phyloP scores from a whole-genome alignment of 2,888 invertebrate genomes.

The Sarcophaga variegata region DNA sequence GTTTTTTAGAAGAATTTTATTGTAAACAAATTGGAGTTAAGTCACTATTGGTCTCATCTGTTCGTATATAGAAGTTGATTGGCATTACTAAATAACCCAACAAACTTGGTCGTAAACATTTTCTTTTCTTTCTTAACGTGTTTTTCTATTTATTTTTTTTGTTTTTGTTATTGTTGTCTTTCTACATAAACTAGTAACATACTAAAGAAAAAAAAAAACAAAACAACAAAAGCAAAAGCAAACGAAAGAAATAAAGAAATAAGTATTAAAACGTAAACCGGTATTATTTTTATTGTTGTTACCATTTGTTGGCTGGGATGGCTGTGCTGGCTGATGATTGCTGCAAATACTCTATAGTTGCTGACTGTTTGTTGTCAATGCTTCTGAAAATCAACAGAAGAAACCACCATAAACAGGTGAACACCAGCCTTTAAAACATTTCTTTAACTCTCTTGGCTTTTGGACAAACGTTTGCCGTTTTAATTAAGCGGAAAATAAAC shows the following conservation, averaged over 20 bases:
- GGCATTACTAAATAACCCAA: constrained; percentile 27
- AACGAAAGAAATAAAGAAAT: neutral
- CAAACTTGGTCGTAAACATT: constrained; percentile 40
- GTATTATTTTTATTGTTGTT: neutral
- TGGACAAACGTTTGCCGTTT: constrained; percentile 10
- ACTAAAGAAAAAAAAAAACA: neutral
- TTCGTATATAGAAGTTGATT: neutral
- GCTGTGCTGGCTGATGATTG: constrained; percentile 1
- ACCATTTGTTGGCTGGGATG: neutral
- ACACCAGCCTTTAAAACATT: constrained; percentile 47
- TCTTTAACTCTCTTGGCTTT: neutral
- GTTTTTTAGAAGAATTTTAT: neutral
- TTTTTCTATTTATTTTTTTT: constrained; percentile 1
- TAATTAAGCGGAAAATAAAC: constrained; percentile 46
- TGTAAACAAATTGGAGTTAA: neutral
- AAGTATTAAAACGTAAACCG: neutral
- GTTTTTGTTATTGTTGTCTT: neutral
- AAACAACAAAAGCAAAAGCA: neutral
- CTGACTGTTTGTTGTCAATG: constrained; percentile 44
- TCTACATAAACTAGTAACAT: constrained; percentile 43
- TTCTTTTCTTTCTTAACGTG: constrained; percentile 33
- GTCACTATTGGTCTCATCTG: neutral
- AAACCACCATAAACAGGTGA: constrained; percentile 55
- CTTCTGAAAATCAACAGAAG: constrained; percentile 31
- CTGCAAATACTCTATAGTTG: neutral